Percentiles rank a stretch among this genome's conserved stretches.
These are phyloP conservation scores for Podiceps cristatus DNA, from an alignment of 2,113 vertebrate genomes.

Conservation along the genomic window DNA sequence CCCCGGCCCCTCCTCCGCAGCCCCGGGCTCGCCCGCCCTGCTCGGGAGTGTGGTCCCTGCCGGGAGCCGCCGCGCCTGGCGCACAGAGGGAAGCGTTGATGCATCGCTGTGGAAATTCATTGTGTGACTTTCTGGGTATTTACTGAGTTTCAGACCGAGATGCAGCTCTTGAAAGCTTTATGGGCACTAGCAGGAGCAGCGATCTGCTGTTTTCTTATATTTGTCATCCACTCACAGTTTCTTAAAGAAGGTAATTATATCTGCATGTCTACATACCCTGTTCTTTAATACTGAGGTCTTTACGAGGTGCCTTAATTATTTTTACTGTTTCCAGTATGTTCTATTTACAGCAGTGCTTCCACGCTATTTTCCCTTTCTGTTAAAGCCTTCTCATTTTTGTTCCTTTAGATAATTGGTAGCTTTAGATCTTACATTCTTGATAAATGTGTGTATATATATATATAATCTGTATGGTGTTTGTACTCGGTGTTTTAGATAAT, in stretches of 20 bases:
- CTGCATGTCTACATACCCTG: constrained; percentile 59
- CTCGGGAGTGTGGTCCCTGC: constrained; percentile 71
- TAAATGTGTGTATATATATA: not conserved
- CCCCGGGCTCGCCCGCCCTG: constrained; percentile 56
- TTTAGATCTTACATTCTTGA: constrained; percentile 22
- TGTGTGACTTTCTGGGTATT: constrained; percentile 82
- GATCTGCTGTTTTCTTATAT: constrained; percentile 94
- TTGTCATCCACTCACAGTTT: constrained; percentile 94
- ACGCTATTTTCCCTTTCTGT: constrained; percentile 6
- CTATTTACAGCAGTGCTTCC: constrained; percentile 56
- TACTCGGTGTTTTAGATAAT: not conserved
- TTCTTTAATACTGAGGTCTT: constrained; percentile 51
- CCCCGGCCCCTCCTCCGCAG: constrained; percentile 59
- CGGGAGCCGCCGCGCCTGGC: constrained; percentile 73
- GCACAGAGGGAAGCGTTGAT: constrained; percentile 76
- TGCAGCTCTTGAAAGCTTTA: constrained; percentile 96
- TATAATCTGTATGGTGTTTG: not conserved
- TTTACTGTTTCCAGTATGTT: constrained; percentile 67
- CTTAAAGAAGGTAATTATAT: constrained; percentile 93
- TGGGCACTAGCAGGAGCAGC: constrained; percentile 96
- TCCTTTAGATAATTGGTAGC: constrained; percentile 21
- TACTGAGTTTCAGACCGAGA: constrained; percentile 87
- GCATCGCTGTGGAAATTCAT: constrained; percentile 79
- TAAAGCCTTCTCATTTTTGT: constrained; percentile 6
- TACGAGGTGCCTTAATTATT: constrained; percentile 63